Conservation (phyloP, 2,797 vertebrate species). For the Melanotaenia boesemani region DNA sequence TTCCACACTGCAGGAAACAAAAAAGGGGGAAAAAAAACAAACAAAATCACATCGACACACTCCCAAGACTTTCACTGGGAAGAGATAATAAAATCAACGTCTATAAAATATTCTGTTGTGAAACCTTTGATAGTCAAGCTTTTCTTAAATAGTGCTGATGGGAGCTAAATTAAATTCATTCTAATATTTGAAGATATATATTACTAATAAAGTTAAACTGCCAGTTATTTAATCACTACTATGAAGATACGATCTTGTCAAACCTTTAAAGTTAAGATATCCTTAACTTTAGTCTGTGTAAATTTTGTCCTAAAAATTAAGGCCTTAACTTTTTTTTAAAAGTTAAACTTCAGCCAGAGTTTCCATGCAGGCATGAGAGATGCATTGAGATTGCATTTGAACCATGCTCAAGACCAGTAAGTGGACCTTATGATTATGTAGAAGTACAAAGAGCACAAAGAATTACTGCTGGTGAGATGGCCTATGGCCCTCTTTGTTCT, state of each 20-base stretch:
- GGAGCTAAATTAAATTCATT: neutral
- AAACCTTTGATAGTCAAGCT: neutral
- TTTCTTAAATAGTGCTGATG: neutral
- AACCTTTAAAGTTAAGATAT: no score
- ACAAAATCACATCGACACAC: neutral
- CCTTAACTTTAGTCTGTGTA: neutral
- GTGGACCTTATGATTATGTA: constrained; percentile 5
- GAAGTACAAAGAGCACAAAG: constrained; percentile 19
- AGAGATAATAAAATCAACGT: neutral
- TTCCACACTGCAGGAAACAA: constrained; percentile 89
- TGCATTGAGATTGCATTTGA: constrained; percentile 15
- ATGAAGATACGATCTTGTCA: no score
- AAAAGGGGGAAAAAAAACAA: constrained; percentile 2
- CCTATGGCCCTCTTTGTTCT: constrained; percentile 12
- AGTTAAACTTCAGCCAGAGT: constrained; percentile 2
- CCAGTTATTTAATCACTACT: neutral
- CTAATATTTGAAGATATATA: neutral
- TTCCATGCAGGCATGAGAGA: constrained; percentile 10
- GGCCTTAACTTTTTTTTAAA: neutral
- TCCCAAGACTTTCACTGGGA: neutral
- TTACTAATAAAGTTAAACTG: neutral
- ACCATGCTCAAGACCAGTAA: constrained; percentile 6
- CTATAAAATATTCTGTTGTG: neutral
- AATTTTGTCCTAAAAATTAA: neutral
- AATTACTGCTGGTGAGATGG: neutral